phyloP scores from a whole-genome alignment of 2,113 vertebrate genomes.

The Siniperca chuatsi region DNA sequence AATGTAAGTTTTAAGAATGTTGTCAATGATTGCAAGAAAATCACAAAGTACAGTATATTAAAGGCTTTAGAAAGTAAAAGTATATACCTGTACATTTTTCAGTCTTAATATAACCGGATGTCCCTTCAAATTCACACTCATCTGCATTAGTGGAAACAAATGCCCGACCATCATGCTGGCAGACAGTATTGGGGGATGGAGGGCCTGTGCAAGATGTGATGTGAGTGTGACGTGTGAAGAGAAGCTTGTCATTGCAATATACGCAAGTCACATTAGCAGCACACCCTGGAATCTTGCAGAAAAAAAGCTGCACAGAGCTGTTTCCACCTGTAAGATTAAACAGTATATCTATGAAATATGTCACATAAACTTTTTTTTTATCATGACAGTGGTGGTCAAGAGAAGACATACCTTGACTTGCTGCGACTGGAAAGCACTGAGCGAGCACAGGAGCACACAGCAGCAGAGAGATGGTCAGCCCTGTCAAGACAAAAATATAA shows the following conservation, averaged over 20 bases:
- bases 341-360: neutral
- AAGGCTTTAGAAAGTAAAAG: neutral
- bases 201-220: neutral
- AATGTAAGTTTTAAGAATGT: neutral
- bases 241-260: neutral
- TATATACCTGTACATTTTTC: constrained; percentile 31
- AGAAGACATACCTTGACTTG: neutral
- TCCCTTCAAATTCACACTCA: constrained; percentile 28
- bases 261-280: fast-evolving
- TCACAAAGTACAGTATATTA: neutral
- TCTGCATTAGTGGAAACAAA: neutral
- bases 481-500: constrained; percentile 13
- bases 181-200: neutral
- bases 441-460: fast-evolving
- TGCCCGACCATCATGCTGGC: constrained; percentile 7
- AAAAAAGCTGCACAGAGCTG: fast-evolving
- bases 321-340: constrained; percentile 34
- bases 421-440: neutral
- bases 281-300: constrained; percentile 30
- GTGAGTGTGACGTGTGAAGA: fast-evolving
- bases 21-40: neutral
- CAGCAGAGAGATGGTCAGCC: neutral
- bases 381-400: neutral
- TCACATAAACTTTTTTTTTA: neutral
- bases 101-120: fast-evolving